Conservation (phyloP, 1,140 invertebrate species). For the Bicyclus anynana region DNA sequence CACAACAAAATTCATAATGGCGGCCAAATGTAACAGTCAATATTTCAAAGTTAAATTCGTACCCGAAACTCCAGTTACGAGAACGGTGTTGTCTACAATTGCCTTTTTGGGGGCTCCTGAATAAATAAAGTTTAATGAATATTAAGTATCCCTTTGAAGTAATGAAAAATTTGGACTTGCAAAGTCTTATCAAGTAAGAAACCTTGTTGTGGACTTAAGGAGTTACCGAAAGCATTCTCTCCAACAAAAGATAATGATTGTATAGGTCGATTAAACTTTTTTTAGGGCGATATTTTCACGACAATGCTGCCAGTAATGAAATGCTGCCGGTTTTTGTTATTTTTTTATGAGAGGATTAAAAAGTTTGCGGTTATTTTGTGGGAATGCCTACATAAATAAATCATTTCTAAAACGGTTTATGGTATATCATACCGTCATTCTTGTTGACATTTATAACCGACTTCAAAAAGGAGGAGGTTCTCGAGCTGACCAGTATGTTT, state of each 20-base stretch:
- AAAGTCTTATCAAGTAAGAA: slow-evolving; percentile 27
- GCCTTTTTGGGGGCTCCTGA: slow-evolving; percentile 15
- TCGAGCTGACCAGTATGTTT: no score
- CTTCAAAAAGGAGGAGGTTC: no score
- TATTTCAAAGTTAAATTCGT: slow-evolving; percentile 1
- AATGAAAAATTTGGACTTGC: slow-evolving; percentile 36
- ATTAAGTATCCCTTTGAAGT: slow-evolving; percentile 41
- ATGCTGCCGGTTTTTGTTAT: slow-evolving; percentile 24
- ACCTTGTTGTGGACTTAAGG: slow-evolving; percentile 25
- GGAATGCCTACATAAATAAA: background rate
- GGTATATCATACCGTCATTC: no score
- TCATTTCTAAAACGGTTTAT: background rate
- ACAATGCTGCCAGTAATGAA: slow-evolving; percentile 31
- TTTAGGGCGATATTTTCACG: slow-evolving; percentile 36
- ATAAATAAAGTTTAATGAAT: slow-evolving; percentile 29
- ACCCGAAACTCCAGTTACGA: slow-evolving; percentile 18
- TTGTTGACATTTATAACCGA: no score
- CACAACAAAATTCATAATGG: background rate
- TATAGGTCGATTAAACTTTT: slow-evolving; percentile 59
- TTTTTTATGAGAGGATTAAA: slow-evolving; percentile 32
- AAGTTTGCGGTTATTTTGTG: slow-evolving; percentile 15
- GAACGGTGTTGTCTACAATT: slow-evolving; percentile 21
- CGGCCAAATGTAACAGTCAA: background rate
- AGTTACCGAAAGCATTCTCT: slow-evolving; percentile 24
- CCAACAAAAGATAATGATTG: slow-evolving; percentile 55